Base-by-base conservation (phyloP, 1,140 invertebrate genomes). In the Drosophila persimilis region DNA sequence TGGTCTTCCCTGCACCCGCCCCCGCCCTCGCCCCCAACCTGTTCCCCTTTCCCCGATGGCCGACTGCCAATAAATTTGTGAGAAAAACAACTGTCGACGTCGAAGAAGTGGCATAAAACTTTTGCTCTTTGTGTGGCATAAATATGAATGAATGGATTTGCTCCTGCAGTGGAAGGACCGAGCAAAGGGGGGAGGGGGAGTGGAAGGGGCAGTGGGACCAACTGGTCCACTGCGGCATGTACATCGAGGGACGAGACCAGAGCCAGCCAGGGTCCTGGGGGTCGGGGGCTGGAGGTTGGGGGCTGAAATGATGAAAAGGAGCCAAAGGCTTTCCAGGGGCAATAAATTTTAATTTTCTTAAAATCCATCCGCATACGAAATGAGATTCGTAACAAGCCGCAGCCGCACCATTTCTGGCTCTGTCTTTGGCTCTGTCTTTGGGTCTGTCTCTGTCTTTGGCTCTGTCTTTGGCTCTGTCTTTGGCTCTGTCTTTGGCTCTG, bases 101-200 rank as follows among this genome's bases (percentile, higher is more conserved):
- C 67, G 65, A 29, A 70, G 78, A 81, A 77, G 64, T 81, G 73
- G 74, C 70, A 78, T 78, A 78, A 66, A 74, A 83, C 79, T 83
- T 83, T 83, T 83, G 74, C 74, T 83, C 80, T 83, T 83, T 78
- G 70, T 83, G 76, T 78, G 79, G 70, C 70, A 83, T 78, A 83
- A 83, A 83, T 78, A 75, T 83, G 79, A 83, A 83, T 83, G 74
- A 70, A 83, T 83, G 74, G 57, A 83, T 81, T 78, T 83, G 69
- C 69, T 48, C 71, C 24, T 26, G 24, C 24, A 26, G 24, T 26
- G 24, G 24, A 26, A 26, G 24, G 24, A 26, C 6, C 3, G 24
- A 26, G 24, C 24, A 26, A 26, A 26, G 6, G 24, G 13, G 15
- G 15, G 20, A 17, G 26, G 39, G 39, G 39, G 6, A 6, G 8